These are phyloP conservation scores for Calypte anna DNA, from an alignment of 2,113 vertebrate species.

Conservation along the genomic window DNA sequence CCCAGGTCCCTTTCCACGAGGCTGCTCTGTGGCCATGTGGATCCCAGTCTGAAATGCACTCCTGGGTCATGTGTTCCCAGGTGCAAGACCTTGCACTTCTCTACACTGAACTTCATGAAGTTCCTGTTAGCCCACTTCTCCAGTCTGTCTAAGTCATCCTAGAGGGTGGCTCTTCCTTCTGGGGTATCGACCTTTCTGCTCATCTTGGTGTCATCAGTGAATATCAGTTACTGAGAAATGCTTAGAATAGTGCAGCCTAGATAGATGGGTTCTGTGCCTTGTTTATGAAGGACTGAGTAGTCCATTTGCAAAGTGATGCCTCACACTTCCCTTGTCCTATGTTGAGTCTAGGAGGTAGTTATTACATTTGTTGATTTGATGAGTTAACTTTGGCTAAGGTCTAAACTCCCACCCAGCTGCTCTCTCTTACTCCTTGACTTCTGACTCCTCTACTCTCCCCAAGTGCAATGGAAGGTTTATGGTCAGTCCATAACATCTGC, in stretches of 20 bases:
- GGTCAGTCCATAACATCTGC: neutral
- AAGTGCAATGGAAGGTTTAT: neutral
- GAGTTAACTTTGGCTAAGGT: neutral
- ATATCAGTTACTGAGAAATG: neutral
- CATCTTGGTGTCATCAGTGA: too few species aligned
- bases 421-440: neutral
- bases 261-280: neutral
- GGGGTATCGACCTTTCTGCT: too few species aligned
- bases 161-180: too few species aligned
- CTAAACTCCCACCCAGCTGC: neutral
- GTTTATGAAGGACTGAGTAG: neutral
- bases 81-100: too few species aligned
- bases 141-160: too few species aligned
- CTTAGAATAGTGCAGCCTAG: neutral
- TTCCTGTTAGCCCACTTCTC: too few species aligned
- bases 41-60: too few species aligned
- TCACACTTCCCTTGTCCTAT: neutral
- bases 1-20: too few species aligned
- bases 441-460: neutral
- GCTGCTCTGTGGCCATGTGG: too few species aligned
- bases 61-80: too few species aligned
- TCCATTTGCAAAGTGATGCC: neutral
- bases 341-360: neutral
- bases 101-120: too few species aligned
- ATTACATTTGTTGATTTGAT: neutral